These are phyloP conservation scores for Nesometra sesokonis DNA, from an alignment of 35 echinoderm and acorn worm species.

Conservation along the genomic window DNA sequence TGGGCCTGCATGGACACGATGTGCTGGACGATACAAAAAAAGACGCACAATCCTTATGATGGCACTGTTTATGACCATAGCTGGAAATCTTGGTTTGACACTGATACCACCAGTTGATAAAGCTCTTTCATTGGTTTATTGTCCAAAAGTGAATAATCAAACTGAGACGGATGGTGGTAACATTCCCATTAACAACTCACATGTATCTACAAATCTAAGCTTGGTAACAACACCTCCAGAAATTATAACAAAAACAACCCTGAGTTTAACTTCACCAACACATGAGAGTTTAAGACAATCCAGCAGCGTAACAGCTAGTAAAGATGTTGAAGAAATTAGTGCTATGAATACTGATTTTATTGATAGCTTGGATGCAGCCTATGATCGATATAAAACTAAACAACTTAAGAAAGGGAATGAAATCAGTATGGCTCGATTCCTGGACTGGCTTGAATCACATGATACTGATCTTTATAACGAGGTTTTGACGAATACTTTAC, in stretches of 20 bases:
- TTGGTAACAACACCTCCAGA: neutral
- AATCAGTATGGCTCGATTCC: neutral
- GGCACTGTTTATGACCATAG: slow-evolving; percentile 41
- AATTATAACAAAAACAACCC: neutral
- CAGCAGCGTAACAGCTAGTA: no score
- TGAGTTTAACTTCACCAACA: neutral
- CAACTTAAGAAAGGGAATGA: neutral
- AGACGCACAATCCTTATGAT: slow-evolving; percentile 38
- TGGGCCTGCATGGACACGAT: slow-evolving; percentile 42
- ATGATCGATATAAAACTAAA: neutral
- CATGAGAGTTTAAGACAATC: neutral
- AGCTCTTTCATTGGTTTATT: slow-evolving; percentile 33
- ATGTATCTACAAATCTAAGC: neutral
- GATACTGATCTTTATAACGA: neutral
- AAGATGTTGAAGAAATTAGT: neutral
- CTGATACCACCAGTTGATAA: slow-evolving; percentile 45
- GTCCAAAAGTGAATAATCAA: neutral
- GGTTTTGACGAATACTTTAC: neutral
- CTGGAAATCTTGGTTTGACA: slow-evolving; percentile 40
- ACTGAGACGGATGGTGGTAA: neutral
- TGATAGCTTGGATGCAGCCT: neutral
- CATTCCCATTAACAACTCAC: neutral
- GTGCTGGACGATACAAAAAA: slow-evolving; percentile 37
- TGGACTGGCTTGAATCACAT: neutral
- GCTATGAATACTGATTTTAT: neutral